Conservation (phyloP, 1,140 invertebrate species). For the Brachionus koreanus region DNA sequence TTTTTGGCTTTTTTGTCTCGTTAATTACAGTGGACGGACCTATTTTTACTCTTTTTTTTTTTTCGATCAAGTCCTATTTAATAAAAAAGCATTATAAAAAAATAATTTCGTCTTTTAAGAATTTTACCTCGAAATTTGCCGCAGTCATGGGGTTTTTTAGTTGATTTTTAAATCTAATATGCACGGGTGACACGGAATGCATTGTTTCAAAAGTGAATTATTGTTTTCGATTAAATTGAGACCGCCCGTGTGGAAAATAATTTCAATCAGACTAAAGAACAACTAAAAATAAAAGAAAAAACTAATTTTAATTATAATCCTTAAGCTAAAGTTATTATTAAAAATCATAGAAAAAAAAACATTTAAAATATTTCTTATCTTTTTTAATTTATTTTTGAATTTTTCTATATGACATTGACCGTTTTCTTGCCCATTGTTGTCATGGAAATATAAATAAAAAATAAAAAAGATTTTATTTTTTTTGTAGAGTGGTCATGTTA, state of each 20-base stretch:
- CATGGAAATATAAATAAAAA: neutral
- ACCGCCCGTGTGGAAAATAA: neutral
- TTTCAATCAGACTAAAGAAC: neutral
- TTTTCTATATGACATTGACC: neutral
- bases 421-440: neutral
- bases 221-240: neutral
- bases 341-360: neutral
- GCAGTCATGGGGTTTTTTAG: slow-evolving; percentile 27
- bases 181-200: slow-evolving; percentile 36
- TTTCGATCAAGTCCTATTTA: neutral
- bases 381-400: slow-evolving; percentile 5
- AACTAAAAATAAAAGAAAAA: neutral
- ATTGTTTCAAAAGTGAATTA: neutral
- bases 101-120: neutral
- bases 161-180: neutral
- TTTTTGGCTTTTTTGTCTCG: neutral
- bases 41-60: slow-evolving; percentile 34
- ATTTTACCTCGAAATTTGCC: slow-evolving; percentile 15
- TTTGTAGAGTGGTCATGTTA: neutral
- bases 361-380: neutral
- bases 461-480: neutral
- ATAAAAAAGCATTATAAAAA: neutral
- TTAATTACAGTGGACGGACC: slow-evolving; percentile 5
- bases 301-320: neutral
- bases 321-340: neutral